Evolutionary conservation across 2,797 vertebrate genomes (phyloP).

Genomic region (Phoeniculus purpureus): DNA sequence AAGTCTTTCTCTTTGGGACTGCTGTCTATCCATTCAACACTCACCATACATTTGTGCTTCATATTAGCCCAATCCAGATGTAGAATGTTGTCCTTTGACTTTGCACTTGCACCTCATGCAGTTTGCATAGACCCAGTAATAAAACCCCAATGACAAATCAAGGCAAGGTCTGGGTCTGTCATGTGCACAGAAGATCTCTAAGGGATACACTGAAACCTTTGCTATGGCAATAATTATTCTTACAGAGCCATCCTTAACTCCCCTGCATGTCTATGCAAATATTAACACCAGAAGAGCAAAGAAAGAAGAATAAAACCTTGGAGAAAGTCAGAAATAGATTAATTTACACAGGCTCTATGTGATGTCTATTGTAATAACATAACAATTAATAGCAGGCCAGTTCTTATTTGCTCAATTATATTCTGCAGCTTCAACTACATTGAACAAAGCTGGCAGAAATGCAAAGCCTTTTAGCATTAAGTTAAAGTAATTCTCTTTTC

Average conservation of each 20-base stretch:
- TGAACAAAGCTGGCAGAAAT: neutral
- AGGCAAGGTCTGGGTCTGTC: neutral
- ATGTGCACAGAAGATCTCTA: neutral
- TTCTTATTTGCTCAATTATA: neutral
- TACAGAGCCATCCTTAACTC: neutral
- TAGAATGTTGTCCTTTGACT: no score
- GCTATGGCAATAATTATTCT: neutral
- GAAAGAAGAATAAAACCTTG: neutral
- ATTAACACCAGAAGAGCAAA: neutral
- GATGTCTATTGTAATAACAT: neutral
- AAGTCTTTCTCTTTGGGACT: no score
- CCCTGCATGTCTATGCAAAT: neutral
- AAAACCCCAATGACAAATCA: neutral
- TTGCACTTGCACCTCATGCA: no score
- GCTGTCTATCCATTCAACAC: no score
- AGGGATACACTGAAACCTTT: neutral
- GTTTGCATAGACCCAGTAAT: neutral
- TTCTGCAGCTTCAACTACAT: neutral
- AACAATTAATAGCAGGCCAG: neutral
- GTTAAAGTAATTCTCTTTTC: neutral
- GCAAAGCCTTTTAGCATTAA: neutral
- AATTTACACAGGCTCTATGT: accelerated
- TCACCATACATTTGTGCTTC: no score
- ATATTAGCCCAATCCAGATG: no score
- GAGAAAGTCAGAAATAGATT: neutral